phyloP scores from a whole-genome alignment of 2,797 vertebrate genomes.

The Aldrovandia affinis region DNA sequence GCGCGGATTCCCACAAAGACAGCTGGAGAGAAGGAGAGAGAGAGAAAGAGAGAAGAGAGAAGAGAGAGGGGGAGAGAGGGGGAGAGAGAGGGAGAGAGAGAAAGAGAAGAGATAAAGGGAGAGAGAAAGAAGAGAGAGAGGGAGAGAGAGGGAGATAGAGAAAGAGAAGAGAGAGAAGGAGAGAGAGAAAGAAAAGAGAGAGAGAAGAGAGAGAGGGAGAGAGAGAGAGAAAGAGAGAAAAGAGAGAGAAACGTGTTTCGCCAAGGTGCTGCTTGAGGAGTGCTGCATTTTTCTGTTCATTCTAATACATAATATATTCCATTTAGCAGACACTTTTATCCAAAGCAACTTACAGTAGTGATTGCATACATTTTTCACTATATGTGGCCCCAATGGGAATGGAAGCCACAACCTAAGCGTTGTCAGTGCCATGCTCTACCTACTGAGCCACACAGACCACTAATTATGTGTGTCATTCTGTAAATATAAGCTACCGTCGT shows the following conservation, averaged over 20 bases:
- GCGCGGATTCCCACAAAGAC: neutral
- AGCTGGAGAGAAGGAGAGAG: too few species aligned
- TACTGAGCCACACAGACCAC: too few species aligned
- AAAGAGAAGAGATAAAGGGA: neutral
- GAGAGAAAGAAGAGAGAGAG: neutral
- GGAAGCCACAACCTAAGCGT: too few species aligned
- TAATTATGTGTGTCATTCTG: too few species aligned
- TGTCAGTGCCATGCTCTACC: too few species aligned
- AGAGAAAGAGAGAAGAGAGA: neutral
- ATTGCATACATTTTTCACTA: too few species aligned
- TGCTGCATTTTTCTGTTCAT: neutral
- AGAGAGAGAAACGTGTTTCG: neutral
- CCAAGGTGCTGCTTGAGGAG: neutral
- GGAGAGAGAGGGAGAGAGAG: slow-evolving; percentile 22
- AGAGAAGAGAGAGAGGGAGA: neutral
- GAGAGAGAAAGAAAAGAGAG: neutral
- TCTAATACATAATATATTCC: too few species aligned
- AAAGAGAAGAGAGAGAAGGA: neutral
- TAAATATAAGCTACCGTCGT: neutral
- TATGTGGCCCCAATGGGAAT: too few species aligned
- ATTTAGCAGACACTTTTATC: too few species aligned
- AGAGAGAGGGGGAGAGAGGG: neutral
- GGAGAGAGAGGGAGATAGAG: too few species aligned
- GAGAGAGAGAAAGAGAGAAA: neutral
- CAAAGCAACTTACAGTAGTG: too few species aligned